Base-by-base conservation (phyloP, 2,888 invertebrate species). In the Bombylius discolor region DNA sequence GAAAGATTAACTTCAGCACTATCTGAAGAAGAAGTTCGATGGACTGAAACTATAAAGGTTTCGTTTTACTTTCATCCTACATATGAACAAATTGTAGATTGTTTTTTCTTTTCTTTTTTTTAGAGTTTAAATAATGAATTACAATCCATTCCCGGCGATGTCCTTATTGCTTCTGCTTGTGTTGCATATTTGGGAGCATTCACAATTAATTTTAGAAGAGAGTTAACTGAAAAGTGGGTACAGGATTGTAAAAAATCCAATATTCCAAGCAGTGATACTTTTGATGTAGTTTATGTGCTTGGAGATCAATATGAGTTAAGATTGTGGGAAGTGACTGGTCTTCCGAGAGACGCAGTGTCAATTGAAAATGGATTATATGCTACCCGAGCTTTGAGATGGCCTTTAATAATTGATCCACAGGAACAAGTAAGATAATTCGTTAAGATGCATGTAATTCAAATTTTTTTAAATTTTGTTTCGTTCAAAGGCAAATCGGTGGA, bases 171-270 rank as follows among this genome's bases (percentile, higher is more conserved):
- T 0, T 85, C 94, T 0, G 89, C 87, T 4, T 88, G 87, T 62
- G 85, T 96, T 47, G 92, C 94, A 2, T 96, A 96, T 74, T 78
- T 94, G 49, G 96, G 95, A 0, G 91, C 93, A 4, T 96, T 94
- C 68, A 91, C 93, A 0, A 78, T 81, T 49, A 75, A 71, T 55
- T 90, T 85, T 68, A 78, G 90, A 5, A 79, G 79, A 53, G 80
- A 84, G 58, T 77, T 93, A 36, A 78, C 85, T 12, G 58, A 68
- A 0, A 69, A 76, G 54, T 94, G 94, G 94, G 78, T 87, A 11
- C 61, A 67, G 0, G 77, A 81, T 58, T 89, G 90, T 65, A 72
- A 73, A 8, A 75, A 78, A 31, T 75, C 84, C 5, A 73, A 79
- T 49, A 87, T 94, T 63, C 84, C 87, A 0, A 83, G 87, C 0